Evolutionary conservation across 1,140 invertebrate genomes (phyloP), one percentile per base, ranked within the genome.

Genomic region (Trichoplusia ni): DNA sequence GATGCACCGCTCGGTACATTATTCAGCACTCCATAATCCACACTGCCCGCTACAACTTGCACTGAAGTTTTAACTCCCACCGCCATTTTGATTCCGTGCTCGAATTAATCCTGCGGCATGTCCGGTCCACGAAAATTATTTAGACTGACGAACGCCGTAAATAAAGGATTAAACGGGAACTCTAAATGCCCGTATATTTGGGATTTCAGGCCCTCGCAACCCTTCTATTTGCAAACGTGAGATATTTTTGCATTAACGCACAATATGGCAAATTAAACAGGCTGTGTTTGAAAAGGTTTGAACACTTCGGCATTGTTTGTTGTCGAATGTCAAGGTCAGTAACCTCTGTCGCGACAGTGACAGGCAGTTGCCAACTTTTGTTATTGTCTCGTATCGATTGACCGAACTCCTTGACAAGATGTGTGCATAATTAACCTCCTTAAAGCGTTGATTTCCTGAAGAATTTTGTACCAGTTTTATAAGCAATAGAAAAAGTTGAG

Each of bases 41-140:
- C 31, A 54, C 53, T 69, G 73, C 37, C 64, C 49, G 56, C 38
- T 67, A 73, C 73, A 73, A 75, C 80, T 64, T 79, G 67, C 65
- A 71, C 40, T 60, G 67, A 73, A 81, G 64, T 77, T 81, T 42
- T 54, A 59, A 74, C 25, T 61, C 31, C 38, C 77, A 66, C 72
- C 56, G 69, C 77, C 73, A 85, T 85, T 85, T 80, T 81, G 74
- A 74, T 81, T 81, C 73, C 77, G 71, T 81, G 75, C 71, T 80
- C 75, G 71, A 84, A 86, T 82, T 84, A 86, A 86, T 88, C 82
- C 82, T 64, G 72, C 63, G 75, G 75, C 77, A 64, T 81, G 79
- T 81, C 79, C 79, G 72, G 62, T 44, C 65, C 75, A 64, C 54
- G 73, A 72, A 78, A 74, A 83, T 86, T 80, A 84, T 86, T 82